Evolutionary conservation across 2,113 vertebrate genomes (phyloP).

Genomic region (rat (Rattus norvegicus)): DNA sequence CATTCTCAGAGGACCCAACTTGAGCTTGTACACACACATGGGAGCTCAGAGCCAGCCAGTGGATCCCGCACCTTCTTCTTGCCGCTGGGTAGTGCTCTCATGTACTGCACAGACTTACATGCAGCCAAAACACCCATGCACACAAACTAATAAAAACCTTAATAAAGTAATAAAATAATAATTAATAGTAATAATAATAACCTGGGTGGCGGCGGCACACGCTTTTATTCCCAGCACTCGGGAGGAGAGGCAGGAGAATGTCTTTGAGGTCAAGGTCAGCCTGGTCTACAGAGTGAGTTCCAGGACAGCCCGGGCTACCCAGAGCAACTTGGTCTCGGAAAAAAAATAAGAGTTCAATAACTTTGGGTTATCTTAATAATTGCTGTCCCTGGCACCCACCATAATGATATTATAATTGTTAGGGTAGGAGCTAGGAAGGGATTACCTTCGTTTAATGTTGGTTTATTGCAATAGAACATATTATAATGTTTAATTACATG

Average conservation of each 20-base stretch:
- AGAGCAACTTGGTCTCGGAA: background rate
- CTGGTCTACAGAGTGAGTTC: background rate
- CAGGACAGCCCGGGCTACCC: no score
- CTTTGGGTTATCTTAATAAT: conserved; percentile 33
- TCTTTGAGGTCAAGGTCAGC: background rate
- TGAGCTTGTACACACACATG: background rate
- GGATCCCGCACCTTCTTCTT: background rate
- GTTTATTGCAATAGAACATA: conserved; percentile 16
- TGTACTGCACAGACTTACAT: background rate
- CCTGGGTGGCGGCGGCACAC: background rate
- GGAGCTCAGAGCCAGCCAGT: background rate
- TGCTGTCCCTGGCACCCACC: background rate
- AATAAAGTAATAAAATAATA: background rate
- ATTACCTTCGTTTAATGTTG: background rate
- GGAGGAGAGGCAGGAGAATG: background rate
- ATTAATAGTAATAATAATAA: background rate
- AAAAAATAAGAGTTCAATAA: background rate
- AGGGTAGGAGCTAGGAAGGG: background rate
- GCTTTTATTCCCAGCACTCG: background rate
- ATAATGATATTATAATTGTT: conserved; percentile 34
- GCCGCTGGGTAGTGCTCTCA: background rate
- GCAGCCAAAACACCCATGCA: background rate
- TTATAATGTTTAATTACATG: conserved; percentile 32
- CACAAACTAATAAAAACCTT: background rate
- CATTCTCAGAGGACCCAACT: no score